Conservation (phyloP, 2,888 invertebrate species). For the Pegoplata infirma region DNA sequence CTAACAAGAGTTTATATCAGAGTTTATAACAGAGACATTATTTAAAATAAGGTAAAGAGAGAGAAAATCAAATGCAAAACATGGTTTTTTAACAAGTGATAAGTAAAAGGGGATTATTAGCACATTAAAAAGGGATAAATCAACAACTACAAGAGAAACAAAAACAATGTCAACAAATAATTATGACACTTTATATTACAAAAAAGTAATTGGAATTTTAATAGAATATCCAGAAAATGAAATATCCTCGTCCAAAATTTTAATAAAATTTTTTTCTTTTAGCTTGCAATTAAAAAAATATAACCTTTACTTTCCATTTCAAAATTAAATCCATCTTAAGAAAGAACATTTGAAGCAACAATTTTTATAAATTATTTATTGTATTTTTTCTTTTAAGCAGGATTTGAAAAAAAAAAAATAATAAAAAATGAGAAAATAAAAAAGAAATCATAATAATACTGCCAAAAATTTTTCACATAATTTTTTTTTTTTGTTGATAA, state of each 20-base stretch:
- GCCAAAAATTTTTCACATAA: constrained; percentile 16
- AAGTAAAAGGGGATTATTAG: constrained; percentile 62
- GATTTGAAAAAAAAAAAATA: too few species aligned
- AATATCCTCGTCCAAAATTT: background rate
- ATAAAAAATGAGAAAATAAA: background rate
- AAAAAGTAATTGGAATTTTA: constrained; percentile 11
- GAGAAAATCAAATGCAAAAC: constrained; percentile 48
- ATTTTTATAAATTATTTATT: constrained; percentile 36
- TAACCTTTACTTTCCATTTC: background rate
- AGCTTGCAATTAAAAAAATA: constrained; percentile 39
- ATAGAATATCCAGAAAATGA: constrained; percentile 7
- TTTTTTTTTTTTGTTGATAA: background rate
- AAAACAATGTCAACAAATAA: constrained; percentile 20
- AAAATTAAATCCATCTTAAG: constrained; percentile 1
- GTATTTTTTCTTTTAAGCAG: background rate
- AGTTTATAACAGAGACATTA: background rate
- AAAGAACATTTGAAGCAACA: constrained; percentile 16
- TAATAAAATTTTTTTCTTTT: background rate
- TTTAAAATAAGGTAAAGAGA: constrained; percentile 1
- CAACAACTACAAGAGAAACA: constrained; percentile 56
- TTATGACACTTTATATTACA: constrained; percentile 34
- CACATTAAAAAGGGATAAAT: constrained; percentile 61
- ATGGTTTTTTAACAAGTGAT: constrained; percentile 43
- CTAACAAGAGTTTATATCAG: background rate
- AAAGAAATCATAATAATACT: constrained; percentile 4